phyloP scores from a whole-genome alignment of 2,113 vertebrate species.

The Seriola dumerili region DNA sequence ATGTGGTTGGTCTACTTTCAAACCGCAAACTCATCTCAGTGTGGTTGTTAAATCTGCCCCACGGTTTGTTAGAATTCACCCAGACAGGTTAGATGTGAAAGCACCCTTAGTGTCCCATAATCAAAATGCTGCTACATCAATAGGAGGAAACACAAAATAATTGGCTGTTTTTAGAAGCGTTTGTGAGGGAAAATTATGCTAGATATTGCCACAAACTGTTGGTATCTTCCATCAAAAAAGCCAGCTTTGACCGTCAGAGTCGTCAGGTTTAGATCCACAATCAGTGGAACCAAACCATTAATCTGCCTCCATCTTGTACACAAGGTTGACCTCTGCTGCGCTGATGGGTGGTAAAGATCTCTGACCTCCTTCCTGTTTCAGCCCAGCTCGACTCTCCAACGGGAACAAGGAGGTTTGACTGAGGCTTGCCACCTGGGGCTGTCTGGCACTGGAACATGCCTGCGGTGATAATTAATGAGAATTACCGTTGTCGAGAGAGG shows the following conservation, averaged over 20 bases:
- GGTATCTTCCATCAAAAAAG: neutral
- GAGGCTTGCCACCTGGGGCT: constrained; percentile 61
- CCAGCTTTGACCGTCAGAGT: neutral
- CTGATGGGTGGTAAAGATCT: constrained; percentile 35
- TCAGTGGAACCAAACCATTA: constrained; percentile 7
- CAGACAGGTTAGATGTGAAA: neutral
- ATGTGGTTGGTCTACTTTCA: neutral
- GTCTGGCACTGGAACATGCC: constrained; percentile 60
- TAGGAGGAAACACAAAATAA: no score
- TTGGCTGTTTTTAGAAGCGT: no score
- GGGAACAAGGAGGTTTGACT: constrained; percentile 46
- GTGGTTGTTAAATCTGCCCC: neutral
- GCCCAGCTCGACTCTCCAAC: neutral
- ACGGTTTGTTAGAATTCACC: neutral
- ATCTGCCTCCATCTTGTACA: constrained; percentile 11
- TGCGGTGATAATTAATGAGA: constrained; percentile 73
- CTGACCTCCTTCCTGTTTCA: constrained; percentile 33
- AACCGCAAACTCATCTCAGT: neutral
- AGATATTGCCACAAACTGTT: neutral
- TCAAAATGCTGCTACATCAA: neutral
- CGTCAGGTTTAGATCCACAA: neutral
- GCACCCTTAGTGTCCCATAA: neutral
- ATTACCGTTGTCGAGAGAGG: constrained; percentile 63
- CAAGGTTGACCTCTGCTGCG: neutral
- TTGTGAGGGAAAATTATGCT: neutral